Percentiles rank a stretch among this genome's conserved stretches.
phyloP scores from a whole-genome alignment of 2,113 vertebrate species.

The Catharus minimus region DNA sequence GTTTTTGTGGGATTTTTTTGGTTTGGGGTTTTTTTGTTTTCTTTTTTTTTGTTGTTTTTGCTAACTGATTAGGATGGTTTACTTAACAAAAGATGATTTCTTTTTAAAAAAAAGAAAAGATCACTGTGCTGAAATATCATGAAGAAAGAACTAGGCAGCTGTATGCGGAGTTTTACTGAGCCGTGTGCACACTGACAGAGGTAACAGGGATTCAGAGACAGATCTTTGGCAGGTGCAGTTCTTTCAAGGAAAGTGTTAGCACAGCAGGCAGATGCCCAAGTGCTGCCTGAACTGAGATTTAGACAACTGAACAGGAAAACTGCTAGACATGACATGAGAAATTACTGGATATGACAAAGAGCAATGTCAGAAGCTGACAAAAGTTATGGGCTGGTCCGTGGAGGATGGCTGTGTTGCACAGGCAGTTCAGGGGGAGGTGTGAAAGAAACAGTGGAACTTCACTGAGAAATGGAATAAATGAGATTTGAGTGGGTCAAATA shows the following conservation, averaged over 20 bases:
- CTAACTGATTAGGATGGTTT: not conserved
- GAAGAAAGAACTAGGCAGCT: not conserved
- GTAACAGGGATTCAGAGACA: not conserved
- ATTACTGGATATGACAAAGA: not conserved
- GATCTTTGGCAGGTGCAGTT: not conserved
- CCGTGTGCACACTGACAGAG: not conserved
- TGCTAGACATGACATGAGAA: not conserved
- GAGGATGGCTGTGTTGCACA: not conserved
- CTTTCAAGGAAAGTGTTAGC: not conserved
- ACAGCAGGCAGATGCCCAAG: not conserved
- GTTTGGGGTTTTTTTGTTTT: too few species aligned
- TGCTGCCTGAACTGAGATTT: not conserved
- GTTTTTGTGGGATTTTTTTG: too few species aligned
- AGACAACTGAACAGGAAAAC: not conserved
- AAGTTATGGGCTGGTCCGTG: not conserved
- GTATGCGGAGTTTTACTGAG: not conserved
- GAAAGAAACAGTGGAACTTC: not conserved
- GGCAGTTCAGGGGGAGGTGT: not conserved
- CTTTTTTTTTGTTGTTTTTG: too few species aligned
- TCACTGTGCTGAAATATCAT: not conserved
- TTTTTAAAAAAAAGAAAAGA: fast-evolving
- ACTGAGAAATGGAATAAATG: not conserved
- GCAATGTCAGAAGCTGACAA: not conserved
- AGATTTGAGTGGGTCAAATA: not conserved
- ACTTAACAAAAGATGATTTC: not conserved